A percentile compares a stretch with the other conserved stretches of the same genome.
Conservation (phyloP, 2,113 vertebrate genomes). For the Pygathrix nemaeus region DNA sequence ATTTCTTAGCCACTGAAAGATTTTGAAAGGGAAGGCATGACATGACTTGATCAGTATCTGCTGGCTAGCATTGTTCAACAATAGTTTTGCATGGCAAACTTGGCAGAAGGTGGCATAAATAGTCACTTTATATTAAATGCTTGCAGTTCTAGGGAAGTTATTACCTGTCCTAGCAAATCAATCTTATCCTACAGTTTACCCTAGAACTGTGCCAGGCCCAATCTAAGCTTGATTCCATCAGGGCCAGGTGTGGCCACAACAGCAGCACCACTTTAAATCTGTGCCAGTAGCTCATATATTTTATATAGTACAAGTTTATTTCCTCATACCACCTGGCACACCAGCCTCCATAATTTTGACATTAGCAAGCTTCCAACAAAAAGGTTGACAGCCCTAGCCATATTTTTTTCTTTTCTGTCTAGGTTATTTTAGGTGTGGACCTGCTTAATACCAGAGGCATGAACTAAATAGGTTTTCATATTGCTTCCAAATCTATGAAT, state of each 20-base stretch:
- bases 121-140: neutral
- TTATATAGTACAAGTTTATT: neutral
- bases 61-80: neutral
- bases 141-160: neutral
- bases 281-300: neutral
- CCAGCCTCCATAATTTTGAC: neutral
- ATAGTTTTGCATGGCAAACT: neutral
- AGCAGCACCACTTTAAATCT: neutral
- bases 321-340: conserved; percentile 13
- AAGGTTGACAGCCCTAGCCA: neutral
- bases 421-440: conserved; percentile 18
- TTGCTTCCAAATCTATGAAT: neutral
- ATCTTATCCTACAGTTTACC: neutral
- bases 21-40: neutral
- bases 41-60: neutral
- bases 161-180: neutral
- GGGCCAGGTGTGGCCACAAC: neutral
- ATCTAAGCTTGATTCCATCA: neutral
- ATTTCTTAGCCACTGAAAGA: neutral
- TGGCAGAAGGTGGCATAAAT: neutral
- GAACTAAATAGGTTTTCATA: neutral
- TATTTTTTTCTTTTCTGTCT: conserved; percentile 33
- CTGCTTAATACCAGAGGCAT: neutral
- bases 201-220: neutral
- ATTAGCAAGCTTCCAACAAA: conserved; percentile 48